Evolutionary conservation across 1,140 invertebrate species (phyloP), one percentile per base, ranked within the genome.

Genomic region (Drosophila repletoides): DNA sequence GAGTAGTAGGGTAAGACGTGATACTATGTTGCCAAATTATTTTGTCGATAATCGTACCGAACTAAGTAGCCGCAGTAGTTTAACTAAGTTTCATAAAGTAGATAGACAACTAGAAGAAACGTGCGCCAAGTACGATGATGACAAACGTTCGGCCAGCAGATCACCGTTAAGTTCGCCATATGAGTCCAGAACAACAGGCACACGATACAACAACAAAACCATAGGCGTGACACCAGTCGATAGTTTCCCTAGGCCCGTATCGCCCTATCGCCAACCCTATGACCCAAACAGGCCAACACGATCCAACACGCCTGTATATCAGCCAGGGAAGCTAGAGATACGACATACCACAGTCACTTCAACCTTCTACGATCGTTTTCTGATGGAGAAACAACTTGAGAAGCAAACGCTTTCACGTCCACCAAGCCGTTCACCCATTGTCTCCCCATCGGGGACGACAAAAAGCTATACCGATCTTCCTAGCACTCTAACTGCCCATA

Each of bases 51-150:
- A 87, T 72, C 67, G 58, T 89, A 88, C 84, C 68, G 75, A 88
- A 55, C 55, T 79, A 72, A 89, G 79, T 89, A 88, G 80, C 59
- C 61, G 67, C 71, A 71, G 60, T 89, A 89, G 88, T 87, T 88
- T 89, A 89, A 89, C 84, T 69, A 88, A 88, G 74, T 88, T 89
- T 89, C 77, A 89, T 73, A 89, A 89, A 89, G 88, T 89, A 89
- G 88, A 89, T 89, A 89, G 88, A 76, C 81, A 89, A 88, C 86
- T 89, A 88, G 75, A 86, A 63, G 86, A 88, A 72, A 80, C 86
- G 43, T 88, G 77, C 73, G 74, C 80, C 80, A 88, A 81, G 63
- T 81, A 79, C 63, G 88, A 81, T 40, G 88, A 89, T 31, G 73
- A 79, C 67, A 72, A 65, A 76, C 74, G 86, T 58, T 86, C 86